phyloP scores from a whole-genome alignment of 2,113 vertebrate genomes.

The Corythornis madagascariensis region DNA sequence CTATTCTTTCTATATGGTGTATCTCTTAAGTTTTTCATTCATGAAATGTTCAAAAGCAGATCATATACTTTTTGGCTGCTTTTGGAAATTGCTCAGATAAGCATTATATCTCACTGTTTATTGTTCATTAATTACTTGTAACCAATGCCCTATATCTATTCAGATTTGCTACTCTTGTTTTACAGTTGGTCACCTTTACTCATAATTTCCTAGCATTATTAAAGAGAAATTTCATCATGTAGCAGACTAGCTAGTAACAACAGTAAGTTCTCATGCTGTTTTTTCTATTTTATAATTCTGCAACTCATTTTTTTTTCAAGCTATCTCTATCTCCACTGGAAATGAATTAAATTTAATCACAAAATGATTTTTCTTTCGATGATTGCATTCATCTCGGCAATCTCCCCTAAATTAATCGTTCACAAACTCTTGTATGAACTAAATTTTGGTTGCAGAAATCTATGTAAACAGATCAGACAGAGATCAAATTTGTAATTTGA shows the following conservation, averaged over 20 bases:
- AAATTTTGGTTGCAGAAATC: background rate
- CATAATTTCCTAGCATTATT: background rate
- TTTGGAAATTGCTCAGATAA: background rate
- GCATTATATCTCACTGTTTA: background rate
- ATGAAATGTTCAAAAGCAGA: background rate
- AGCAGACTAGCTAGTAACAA: background rate
- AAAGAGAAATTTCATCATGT: background rate
- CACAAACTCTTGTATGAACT: background rate
- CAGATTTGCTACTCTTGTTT: background rate
- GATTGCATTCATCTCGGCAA: background rate
- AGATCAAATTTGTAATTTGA: background rate
- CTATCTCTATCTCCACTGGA: background rate
- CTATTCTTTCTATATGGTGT: background rate
- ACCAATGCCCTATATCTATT: background rate
- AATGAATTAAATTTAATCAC: slow-evolving; percentile 27
- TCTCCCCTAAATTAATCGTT: background rate
- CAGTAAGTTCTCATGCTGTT: background rate
- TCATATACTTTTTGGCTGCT: background rate
- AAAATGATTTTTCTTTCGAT: slow-evolving; percentile 4
- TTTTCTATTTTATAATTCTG: background rate
- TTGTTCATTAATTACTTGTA: background rate
- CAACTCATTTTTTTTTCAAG: background rate
- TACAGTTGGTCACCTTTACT: background rate
- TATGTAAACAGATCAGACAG: background rate
- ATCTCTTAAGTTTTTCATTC: background rate